Evolutionary conservation across 2,113 vertebrate species (phyloP).

Genomic region (Caretta caretta): DNA sequence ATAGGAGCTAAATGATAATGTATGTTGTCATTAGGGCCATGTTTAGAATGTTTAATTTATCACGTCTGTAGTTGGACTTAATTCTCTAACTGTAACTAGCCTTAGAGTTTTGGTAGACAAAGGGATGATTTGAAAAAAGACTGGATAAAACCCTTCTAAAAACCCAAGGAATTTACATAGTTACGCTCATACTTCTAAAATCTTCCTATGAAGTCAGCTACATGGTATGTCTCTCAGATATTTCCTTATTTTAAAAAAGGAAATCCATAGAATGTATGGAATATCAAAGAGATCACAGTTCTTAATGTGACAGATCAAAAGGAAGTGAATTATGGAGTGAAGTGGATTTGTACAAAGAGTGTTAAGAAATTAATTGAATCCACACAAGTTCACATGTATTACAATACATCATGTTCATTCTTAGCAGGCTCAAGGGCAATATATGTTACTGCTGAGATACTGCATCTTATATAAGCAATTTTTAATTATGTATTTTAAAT

Average conservation of each 20-base stretch:
- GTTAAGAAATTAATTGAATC: neutral
- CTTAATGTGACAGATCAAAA: neutral
- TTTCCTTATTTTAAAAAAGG: neutral
- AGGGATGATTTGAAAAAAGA: neutral
- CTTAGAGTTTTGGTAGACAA: neutral
- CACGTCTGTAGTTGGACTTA: neutral
- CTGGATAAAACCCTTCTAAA: conserved; percentile 51
- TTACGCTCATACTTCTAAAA: neutral
- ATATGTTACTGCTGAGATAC: neutral
- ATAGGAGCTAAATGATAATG: neutral
- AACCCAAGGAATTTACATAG: conserved; percentile 16
- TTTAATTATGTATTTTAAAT: neutral
- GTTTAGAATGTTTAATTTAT: neutral
- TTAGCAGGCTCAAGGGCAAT: neutral
- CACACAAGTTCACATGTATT: neutral
- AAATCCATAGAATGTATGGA: neutral
- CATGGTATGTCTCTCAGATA: neutral
- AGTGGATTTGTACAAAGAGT: accelerated
- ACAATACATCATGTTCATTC: neutral
- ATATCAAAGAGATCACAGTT: neutral
- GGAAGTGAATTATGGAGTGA: neutral
- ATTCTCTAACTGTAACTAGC: neutral
- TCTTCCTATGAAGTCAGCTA: neutral
- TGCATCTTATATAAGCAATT: neutral
- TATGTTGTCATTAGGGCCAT: neutral